Evolutionary conservation across 2,113 vertebrate genomes (phyloP).

Genomic region (Turdus rufiventris): DNA sequence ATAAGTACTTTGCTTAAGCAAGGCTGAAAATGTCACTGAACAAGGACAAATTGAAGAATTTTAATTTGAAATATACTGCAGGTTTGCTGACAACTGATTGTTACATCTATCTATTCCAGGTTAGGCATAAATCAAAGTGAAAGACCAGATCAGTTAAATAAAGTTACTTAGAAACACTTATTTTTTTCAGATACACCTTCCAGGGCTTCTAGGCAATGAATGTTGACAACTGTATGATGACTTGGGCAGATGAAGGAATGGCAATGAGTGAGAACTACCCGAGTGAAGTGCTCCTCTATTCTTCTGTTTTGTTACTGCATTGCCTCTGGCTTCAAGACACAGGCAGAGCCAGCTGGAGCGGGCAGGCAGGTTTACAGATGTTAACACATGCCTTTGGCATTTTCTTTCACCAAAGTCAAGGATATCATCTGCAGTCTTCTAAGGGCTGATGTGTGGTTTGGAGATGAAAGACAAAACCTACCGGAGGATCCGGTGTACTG

Average conservation of each 20-base stretch:
- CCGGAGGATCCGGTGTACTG: not conserved
- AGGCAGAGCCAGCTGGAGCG: not conserved
- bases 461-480: not conserved
- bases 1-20: not conserved
- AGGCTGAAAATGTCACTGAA: not conserved
- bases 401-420: not conserved
- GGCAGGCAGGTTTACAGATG: not conserved
- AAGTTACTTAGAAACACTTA: not conserved
- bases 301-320: not conserved
- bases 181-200: not conserved
- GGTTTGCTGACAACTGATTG: not conserved
- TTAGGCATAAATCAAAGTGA: not conserved
- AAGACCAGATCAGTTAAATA: not conserved
- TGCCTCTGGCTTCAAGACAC: not conserved
- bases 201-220: not conserved
- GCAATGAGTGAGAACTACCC: not conserved
- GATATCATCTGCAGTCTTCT: not conserved
- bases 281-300: not conserved
- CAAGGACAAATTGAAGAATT: not conserved
- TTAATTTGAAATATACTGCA: not conserved
- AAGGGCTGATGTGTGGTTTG: not conserved
- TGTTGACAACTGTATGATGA: not conserved
- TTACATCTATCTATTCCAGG: rapidly evolving
- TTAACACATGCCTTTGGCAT: not conserved
- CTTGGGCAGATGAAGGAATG: not conserved